A percentile compares a stretch with the other conserved stretches of the same genome.
Evolutionary conservation across 2,797 vertebrate species (phyloP).

Genomic region (Notamacropus eugenii): DNA sequence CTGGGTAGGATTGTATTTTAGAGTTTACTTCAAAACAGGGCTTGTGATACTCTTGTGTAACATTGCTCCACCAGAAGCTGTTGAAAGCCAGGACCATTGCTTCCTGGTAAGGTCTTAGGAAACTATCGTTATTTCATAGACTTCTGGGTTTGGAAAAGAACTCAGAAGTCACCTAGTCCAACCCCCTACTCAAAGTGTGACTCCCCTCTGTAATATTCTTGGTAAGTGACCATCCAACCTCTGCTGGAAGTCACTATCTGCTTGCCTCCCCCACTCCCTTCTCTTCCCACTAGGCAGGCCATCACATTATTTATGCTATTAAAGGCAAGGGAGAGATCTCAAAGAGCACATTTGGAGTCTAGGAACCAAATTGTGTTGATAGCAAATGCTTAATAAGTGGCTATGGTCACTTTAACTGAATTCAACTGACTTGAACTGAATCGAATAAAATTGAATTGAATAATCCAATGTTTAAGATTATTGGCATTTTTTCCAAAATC

Average conservation of each 20-base stretch:
- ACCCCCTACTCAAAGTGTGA: background rate
- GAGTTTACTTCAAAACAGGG: constrained; percentile 33
- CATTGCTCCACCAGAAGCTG: constrained; percentile 62
- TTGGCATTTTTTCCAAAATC: background rate
- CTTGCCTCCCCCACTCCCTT: background rate
- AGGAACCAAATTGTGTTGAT: background rate
- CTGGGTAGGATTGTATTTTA: constrained; percentile 1
- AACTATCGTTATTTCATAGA: background rate
- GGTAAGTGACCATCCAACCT: background rate
- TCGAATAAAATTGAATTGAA: background rate
- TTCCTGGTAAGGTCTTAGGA: constrained; percentile 53
- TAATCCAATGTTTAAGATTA: background rate
- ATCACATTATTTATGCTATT: background rate
- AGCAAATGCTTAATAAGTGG: background rate
- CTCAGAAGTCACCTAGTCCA: background rate
- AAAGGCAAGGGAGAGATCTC: background rate
- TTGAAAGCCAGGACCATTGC: constrained; percentile 19
- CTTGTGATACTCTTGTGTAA: constrained; percentile 60
- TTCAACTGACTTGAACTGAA: background rate
- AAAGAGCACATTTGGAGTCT: background rate
- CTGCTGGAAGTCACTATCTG: background rate
- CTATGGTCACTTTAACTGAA: background rate
- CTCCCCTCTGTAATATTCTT: background rate
- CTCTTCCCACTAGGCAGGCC: background rate
- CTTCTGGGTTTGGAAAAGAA: background rate